Percentiles rank a stretch among this genome's conserved stretches.
phyloP scores from a whole-genome alignment of 2,113 vertebrate genomes.

The Kobus ellipsiprymnus region DNA sequence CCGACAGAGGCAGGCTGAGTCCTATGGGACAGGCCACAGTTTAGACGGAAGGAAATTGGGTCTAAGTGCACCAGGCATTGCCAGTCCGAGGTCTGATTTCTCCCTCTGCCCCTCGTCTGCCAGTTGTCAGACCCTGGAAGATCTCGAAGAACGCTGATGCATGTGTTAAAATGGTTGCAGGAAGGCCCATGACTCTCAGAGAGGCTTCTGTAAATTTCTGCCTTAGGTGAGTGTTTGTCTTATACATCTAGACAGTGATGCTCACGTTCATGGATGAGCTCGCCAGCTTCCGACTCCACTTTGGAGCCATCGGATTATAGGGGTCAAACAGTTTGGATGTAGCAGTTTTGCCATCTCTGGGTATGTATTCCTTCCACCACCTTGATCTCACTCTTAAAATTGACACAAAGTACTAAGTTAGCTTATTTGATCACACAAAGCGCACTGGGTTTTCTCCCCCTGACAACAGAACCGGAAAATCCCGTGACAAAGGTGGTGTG shows the following conservation, averaged over 20 bases:
- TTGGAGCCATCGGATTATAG: neutral
- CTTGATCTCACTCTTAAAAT: neutral
- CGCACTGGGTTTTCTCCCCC: neutral
- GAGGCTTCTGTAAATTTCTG: neutral
- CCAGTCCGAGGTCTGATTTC: neutral
- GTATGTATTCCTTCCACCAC: neutral
- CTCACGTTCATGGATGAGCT: neutral
- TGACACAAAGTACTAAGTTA: constrained; percentile 15
- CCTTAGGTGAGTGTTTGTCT: neutral
- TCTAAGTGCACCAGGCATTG: neutral
- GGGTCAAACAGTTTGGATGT: neutral
- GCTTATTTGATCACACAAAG: neutral
- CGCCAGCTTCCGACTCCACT: neutral
- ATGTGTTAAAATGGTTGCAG: constrained; percentile 29
- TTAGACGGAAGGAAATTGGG: neutral
- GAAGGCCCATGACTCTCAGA: neutral
- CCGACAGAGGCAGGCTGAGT: neutral
- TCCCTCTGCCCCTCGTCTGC: neutral
- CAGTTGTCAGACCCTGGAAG: constrained; percentile 26
- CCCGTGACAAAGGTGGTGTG: constrained; percentile 62
- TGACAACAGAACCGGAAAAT: neutral
- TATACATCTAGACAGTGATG: neutral
- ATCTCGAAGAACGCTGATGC: constrained; percentile 39
- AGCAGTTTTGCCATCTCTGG: neutral
- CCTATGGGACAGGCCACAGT: neutral